Conservation (phyloP, 2,888 invertebrate genomes). For the Orthonychiurus folsomi region DNA sequence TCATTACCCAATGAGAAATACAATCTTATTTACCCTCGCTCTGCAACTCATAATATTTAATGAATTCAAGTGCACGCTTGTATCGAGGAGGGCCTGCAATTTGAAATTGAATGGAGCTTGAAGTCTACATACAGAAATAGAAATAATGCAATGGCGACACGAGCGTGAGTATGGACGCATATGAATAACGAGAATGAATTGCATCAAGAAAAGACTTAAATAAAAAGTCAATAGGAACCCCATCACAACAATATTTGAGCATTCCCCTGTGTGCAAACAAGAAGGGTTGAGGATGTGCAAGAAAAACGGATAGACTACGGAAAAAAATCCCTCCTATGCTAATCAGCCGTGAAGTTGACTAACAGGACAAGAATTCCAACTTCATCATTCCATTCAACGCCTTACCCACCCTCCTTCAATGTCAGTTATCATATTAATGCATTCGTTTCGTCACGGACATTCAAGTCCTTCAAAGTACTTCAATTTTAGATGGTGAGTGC, state of each 20-base stretch:
- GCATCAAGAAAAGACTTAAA: not conserved
- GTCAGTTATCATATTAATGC: not conserved
- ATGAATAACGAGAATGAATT: not conserved
- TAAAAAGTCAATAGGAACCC: not conserved
- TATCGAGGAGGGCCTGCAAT: no score
- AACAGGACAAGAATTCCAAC: not conserved
- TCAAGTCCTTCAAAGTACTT: no score
- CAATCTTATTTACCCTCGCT: no score
- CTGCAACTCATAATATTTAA: not conserved
- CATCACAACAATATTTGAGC: no score
- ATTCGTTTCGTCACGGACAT: not conserved
- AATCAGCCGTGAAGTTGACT: not conserved
- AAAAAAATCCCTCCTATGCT: not conserved
- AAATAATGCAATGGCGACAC: not conserved
- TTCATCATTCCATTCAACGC: not conserved
- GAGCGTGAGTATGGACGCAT: no score
- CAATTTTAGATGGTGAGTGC: no score
- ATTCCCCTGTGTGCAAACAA: not conserved
- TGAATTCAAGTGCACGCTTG: not conserved
- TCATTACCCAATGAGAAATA: no score
- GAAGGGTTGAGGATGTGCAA: not conserved
- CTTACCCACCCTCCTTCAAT: no score
- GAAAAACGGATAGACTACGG: not conserved
- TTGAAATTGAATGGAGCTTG: not conserved
- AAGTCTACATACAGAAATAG: no score